A percentile compares a stretch with the other conserved stretches of the same genome.
phyloP scores from a whole-genome alignment of 2,797 vertebrate genomes.

The Corythornis leucogaster region DNA sequence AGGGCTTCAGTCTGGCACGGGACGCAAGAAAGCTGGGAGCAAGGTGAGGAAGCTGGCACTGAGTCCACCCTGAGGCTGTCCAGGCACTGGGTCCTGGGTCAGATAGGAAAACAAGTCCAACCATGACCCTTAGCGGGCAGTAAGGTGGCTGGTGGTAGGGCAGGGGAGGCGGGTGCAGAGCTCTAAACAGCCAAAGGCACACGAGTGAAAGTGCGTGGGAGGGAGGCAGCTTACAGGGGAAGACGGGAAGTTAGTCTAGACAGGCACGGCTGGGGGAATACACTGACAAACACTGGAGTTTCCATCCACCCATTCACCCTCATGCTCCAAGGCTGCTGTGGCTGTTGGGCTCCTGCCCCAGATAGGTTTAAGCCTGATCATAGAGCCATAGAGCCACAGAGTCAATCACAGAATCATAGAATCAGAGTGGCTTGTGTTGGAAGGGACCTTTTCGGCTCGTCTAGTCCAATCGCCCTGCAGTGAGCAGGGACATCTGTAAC shows the following conservation, averaged over 20 bases:
- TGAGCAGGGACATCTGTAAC: background rate
- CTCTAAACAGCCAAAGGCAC: fast-evolving
- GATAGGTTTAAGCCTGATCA: background rate
- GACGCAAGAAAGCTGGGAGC: fast-evolving
- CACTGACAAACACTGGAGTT: background rate
- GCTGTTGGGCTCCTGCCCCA: background rate
- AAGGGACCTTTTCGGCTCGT: background rate
- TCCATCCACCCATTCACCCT: background rate
- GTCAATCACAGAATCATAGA: background rate
- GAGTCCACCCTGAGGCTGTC: background rate
- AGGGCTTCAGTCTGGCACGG: fast-evolving
- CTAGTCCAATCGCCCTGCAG: background rate
- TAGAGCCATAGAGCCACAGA: background rate
- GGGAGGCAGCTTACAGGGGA: fast-evolving
- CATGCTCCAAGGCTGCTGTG: fast-evolving
- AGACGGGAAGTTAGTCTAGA: background rate
- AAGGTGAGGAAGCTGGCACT: background rate
- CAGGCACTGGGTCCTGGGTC: fast-evolving
- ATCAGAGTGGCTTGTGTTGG: background rate
- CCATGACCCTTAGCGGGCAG: background rate
- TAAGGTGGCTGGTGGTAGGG: fast-evolving
- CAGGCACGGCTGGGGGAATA: background rate
- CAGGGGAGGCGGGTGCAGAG: background rate
- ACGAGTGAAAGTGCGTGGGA: fast-evolving
- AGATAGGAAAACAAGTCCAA: background rate